These are phyloP conservation scores for Calypte anna DNA, from an alignment of 2,113 vertebrate species.

Conservation along the genomic window DNA sequence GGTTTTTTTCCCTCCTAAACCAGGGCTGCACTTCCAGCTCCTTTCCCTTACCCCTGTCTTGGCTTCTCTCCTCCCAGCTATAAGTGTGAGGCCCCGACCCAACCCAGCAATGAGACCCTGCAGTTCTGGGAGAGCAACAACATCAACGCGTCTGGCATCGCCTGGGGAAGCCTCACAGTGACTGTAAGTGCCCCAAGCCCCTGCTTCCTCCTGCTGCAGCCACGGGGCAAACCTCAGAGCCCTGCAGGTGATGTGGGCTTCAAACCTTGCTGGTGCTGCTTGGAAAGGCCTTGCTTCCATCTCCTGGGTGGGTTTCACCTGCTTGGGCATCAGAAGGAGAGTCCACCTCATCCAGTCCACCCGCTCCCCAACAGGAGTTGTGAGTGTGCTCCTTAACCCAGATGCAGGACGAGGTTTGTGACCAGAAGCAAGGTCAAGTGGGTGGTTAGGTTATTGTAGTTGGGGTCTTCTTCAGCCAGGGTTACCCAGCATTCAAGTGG, in stretches of 20 bases:
- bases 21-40: background rate
- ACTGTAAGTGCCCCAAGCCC: constrained; percentile 75
- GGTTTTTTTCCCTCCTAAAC: background rate
- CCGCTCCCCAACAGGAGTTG: accelerated
- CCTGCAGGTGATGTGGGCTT: background rate
- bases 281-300: too few species aligned
- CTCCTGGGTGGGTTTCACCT: accelerated
- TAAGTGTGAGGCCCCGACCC: constrained; percentile 83
- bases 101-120: constrained; percentile 85
- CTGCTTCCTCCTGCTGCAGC: accelerated
- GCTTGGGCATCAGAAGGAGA: background rate
- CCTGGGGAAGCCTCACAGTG: constrained; percentile 92
- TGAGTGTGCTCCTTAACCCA: background rate
- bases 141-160: constrained; percentile 72
- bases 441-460: background rate
- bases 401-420: background rate
- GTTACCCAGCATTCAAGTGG: too few species aligned
- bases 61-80: constrained; percentile 78
- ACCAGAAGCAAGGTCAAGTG: accelerated
- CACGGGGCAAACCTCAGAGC: background rate
- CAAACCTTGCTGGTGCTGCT: background rate
- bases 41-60: background rate
- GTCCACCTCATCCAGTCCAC: background rate
- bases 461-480: too few species aligned
- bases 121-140: constrained; percentile 81